These are phyloP conservation scores for Meteorus sp. DNA, from an alignment of 1,140 invertebrate genomes.

Conservation along the genomic window DNA sequence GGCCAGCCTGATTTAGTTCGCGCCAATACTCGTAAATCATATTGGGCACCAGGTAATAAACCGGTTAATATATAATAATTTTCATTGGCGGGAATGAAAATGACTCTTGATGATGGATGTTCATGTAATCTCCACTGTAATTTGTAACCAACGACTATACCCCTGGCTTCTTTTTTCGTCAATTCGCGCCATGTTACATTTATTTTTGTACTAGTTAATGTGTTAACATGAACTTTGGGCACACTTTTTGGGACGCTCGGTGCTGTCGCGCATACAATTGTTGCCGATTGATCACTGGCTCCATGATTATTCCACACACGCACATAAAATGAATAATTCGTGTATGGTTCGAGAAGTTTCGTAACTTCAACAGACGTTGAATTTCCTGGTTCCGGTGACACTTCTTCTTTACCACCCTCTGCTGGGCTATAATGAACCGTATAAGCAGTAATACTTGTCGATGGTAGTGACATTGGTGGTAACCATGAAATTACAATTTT, in stretches of 20 bases:
- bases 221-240: constrained; percentile 61
- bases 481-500: constrained; percentile 65
- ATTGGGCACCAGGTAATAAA: constrained; percentile 56
- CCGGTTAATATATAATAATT: constrained; percentile 60
- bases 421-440: constrained; percentile 66
- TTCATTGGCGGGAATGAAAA: constrained; percentile 50
- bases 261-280: constrained; percentile 64
- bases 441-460: constrained; percentile 63
- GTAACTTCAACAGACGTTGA: constrained; percentile 59
- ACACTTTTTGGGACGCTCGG: constrained; percentile 63
- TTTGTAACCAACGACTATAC: constrained; percentile 64
- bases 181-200: constrained; percentile 65
- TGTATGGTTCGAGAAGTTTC: constrained; percentile 64
- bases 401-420: constrained; percentile 63
- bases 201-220: constrained; percentile 60
- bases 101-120: constrained; percentile 55
- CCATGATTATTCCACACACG: constrained; percentile 64
- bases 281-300: constrained; percentile 66
- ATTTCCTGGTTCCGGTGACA: constrained; percentile 58
- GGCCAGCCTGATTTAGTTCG: constrained; percentile 59
- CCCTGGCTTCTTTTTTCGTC: constrained; percentile 61
- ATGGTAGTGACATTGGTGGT: constrained; percentile 51
- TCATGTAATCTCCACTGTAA: constrained; percentile 64
- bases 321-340: constrained; percentile 71
- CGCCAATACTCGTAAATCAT: constrained; percentile 64